Evolutionary conservation across 2,888 invertebrate species (phyloP), one percentile per base, ranked within the genome.

Genomic region (Clanis bilineata): DNA sequence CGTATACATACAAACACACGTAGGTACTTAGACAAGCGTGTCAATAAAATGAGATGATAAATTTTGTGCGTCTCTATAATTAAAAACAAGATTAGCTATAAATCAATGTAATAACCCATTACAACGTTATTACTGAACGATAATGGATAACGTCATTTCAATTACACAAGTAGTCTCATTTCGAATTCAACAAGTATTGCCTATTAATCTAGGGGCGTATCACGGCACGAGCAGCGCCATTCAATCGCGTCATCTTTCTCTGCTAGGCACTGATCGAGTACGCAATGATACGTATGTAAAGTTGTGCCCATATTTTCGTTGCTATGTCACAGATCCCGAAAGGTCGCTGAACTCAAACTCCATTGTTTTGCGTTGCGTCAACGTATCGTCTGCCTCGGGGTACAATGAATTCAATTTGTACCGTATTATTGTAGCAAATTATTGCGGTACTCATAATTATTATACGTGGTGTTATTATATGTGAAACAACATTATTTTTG

Each of bases 291-390:
- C 74, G 77, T 78, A 75, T 71, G 77, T 67, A 71, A 68, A 62
- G 76, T 78, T 84, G 82, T 84, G 83, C 84, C 82, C 85, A 87
- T 88, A 90, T 88, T 90, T 90, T 88, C 82, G 82, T 84, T 75
- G 76, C 88, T 85, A 84, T 90, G 90, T 90, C 90, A 90, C 88
- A 87, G 86, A 83, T 85, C 82, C 81, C 77, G 73, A 87, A 87
- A 90, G 90, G 91, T 90, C 88, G 80, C 75, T 86, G 89, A 90
- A 88, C 89, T 78, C 78, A 85, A 85, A 85, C 81, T 82, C 88
- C 83, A 90, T 91, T 91, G 91, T 91, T 85, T 86, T 78, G 82
- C 76, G 81, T 91, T 91, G 90, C 91, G 87, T 88, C 88, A 91
- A 82, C 84, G 80, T 79, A 87, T 83, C 88, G 81, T 89, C 90